Evolutionary conservation across 2,113 vertebrate genomes (phyloP).

Genomic region (Peromyscus leucopus): DNA sequence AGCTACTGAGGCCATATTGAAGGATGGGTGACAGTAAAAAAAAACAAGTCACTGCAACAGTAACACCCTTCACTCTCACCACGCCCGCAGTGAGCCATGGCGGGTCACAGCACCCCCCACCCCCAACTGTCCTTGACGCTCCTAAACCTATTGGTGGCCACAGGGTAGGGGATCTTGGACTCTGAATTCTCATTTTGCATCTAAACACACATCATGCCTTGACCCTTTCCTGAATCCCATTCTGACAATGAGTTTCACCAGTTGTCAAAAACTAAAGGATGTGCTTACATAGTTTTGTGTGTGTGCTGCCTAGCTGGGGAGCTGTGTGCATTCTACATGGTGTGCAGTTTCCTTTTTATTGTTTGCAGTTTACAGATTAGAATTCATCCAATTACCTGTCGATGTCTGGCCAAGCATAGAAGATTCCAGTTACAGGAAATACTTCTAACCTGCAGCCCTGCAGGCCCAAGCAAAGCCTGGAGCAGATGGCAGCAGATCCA

Average conservation of each 20-base stretch:
- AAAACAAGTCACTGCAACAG: neutral
- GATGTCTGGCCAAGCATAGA: conserved; percentile 86
- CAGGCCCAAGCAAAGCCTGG: conserved; percentile 90
- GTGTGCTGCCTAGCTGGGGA: conserved; percentile 54
- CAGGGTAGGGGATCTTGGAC: neutral
- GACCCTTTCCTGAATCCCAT: neutral
- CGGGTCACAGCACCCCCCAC: fast-evolving
- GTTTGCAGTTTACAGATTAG: conserved; percentile 84
- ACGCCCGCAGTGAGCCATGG: neutral
- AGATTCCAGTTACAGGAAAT: conserved; percentile 89
- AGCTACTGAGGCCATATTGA: neutral
- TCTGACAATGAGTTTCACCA: conserved; percentile 72
- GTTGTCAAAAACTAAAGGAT: conserved; percentile 64
- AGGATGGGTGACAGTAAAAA: neutral
- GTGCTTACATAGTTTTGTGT: conserved; percentile 71
- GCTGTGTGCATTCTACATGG: conserved; percentile 37
- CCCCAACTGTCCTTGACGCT: fast-evolving
- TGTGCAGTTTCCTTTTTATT: conserved; percentile 72
- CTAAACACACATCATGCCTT: too few species aligned
- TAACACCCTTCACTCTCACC: neutral
- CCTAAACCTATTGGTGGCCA: neutral
- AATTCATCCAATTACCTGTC: conserved; percentile 88
- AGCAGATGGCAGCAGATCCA: conserved; percentile 90
- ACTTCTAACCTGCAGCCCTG: conserved; percentile 88
- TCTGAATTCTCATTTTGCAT: neutral